Base-by-base conservation (phyloP, 2,888 invertebrate species). In the Acleris sparsana region DNA sequence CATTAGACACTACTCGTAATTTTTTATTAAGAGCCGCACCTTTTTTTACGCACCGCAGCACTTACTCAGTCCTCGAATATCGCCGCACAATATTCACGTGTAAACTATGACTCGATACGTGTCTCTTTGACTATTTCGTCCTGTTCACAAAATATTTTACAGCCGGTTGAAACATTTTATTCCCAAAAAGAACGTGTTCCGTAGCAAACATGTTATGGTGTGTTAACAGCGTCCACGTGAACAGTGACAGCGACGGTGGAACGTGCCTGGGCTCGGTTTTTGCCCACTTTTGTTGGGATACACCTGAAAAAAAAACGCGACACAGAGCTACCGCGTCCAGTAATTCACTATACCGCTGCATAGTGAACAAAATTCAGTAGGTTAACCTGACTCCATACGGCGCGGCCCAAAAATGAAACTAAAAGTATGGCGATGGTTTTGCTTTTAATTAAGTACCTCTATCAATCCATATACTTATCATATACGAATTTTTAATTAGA, bases 251-350 rank as follows among this genome's bases (percentile, higher is more conserved):
- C 76, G 74, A 78, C 77, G 78, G 73, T 80, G 73, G 76, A 77
- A 75, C 79, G 78, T 77, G 78, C 75, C 75, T 75, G 77, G 75
- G 80, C 80, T 75, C 79, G 82, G 80, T 86, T 90, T 90, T 88
- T 89, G 80, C 78, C 73, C 76, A 78, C 75, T 84, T 84, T 85
- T 86, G 84, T 85, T 80, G 73, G 79, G 71, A 77, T 72, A 79
- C 82, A 87, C 84, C 85, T 85, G 84, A 83, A 86, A 88, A 86
- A n/a, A 85, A 82, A 76, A 72, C 69, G 70, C 73, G 68, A 72
- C 75, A 76, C 73, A 68, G 69, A 70, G 70, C 39, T 13, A 69
- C 72, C 70, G 71, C 71, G 73, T 69, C 71, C 76, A 75, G 86
- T 90, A 87, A 88, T 84, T 90, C 86, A 88, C 83, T 66, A 62